Evolutionary conservation across 2,113 vertebrate genomes (phyloP).

Genomic region (Taxidea taxus): DNA sequence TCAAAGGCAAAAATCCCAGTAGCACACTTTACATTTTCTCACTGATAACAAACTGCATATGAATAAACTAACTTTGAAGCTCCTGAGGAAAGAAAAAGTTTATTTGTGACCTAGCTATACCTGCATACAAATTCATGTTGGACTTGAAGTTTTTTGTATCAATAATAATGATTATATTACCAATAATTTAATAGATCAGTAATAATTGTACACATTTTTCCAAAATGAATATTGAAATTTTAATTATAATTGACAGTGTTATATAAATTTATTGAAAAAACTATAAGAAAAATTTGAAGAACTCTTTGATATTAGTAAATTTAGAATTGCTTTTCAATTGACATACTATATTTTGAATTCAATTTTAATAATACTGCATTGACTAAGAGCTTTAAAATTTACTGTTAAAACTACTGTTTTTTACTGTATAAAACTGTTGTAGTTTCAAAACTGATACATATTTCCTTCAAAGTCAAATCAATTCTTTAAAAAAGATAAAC

Average conservation of each 20-base stretch:
- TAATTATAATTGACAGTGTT: background rate
- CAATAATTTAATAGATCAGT: background rate
- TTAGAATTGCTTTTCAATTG: constrained; percentile 17
- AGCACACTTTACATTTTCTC: background rate
- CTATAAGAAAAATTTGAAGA: background rate
- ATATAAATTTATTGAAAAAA: constrained; percentile 31
- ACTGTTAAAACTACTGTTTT: too few relatives aligned
- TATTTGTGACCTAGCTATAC: background rate
- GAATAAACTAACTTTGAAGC: background rate
- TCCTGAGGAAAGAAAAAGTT: background rate
- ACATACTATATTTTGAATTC: background rate
- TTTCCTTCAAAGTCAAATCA: constrained; percentile 23
- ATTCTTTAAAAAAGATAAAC: background rate
- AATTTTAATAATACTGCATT: constrained; percentile 24
- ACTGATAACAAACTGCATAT: background rate
- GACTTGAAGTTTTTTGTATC: constrained; percentile 18
- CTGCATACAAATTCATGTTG: background rate
- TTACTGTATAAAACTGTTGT: background rate
- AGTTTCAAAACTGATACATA: constrained; percentile 1
- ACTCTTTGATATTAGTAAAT: constrained; percentile 1
- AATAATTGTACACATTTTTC: background rate
- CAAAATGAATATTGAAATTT: background rate
- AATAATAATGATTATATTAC: background rate
- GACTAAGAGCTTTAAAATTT: constrained; percentile 22
- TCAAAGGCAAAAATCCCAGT: background rate